These are phyloP conservation scores for Phrynocephalus guinanensis DNA, from an alignment of 2,797 vertebrate species.

Conservation along the genomic window DNA sequence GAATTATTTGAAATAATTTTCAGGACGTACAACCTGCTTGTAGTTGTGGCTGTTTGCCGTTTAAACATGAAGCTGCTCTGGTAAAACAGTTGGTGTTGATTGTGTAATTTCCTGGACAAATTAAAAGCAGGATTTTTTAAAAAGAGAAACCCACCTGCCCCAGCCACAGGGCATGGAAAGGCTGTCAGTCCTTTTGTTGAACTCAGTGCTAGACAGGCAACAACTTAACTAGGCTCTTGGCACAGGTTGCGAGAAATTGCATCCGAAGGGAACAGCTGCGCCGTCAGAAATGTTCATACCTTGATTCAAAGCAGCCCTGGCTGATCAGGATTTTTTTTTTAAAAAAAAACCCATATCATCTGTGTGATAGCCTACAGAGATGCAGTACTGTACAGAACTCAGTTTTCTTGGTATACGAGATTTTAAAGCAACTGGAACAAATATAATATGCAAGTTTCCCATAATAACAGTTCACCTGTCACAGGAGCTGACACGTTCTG, in stretches of 20 bases:
- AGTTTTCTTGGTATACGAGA: not conserved
- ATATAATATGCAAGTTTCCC: not conserved
- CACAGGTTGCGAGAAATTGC: not conserved
- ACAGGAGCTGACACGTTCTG: not conserved
- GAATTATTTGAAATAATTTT: not conserved
- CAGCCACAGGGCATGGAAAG: not conserved
- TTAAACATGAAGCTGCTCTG: not conserved
- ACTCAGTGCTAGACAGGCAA: not conserved
- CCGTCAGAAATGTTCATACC: not conserved
- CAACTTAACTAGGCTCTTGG: not conserved
- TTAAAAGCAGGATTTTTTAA: not conserved
- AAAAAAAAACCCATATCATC: not conserved
- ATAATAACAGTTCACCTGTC: not conserved
- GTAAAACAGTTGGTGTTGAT: not conserved
- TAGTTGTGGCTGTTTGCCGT: not conserved
- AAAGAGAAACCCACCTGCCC: no score
- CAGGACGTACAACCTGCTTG: not conserved
- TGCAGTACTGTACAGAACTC: not conserved
- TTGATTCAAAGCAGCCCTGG: not conserved
- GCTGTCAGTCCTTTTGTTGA: not conserved
- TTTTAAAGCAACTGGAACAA: not conserved
- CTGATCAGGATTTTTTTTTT: not conserved
- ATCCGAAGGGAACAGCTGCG: no score
- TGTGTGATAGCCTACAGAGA: not conserved
- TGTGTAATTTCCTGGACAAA: conserved; percentile 24